Evolutionary conservation across 2,888 invertebrate species (phyloP), one percentile per base, ranked within the genome.

Genomic region (Oeneis ivallda): DNA sequence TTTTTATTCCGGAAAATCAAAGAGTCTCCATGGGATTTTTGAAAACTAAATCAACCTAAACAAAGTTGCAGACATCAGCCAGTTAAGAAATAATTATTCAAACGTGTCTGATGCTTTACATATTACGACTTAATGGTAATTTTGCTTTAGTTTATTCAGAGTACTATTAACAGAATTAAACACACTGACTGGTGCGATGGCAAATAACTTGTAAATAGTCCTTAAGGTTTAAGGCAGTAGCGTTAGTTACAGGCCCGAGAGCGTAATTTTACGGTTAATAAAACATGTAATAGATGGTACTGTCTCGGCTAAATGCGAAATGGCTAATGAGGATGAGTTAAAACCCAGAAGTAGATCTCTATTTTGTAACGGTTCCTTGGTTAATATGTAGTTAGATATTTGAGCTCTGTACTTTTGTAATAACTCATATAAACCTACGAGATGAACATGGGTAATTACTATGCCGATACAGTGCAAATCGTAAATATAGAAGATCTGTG

Each of bases 231-330:
- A 65, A 60, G 54, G 60, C 41, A 45, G 57, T 65, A 63, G 56
- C 65, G 57, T 64, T 72, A 75, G 75, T 75, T 71, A 74, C 72
- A 68, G 66, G 65, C 62, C 62, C 45, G 62, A 58, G 69, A 73
- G 70, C 70, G 74, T 74, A 76, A 79, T 77, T 79, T 77, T 75
- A 74, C 74, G 70, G 71, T 64, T 79, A 75, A 77, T 79, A 72
- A 75, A 80, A 75, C 72, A 70, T 73, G 72, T 75, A 75, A 75
- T 75, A 73, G 72, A 76, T 76, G 71, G 71, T 72, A 69, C 66
- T 68, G 72, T 68, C 47, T 49, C 15, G 15, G 54, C 19, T 49
- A 13, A 60, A 49, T 37, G 59, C 47, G 37, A 60, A 49, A 49
- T 17, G 32, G 49, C 17, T 60, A 39, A 60, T 49, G 59, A 47